Base-by-base conservation (phyloP, 1,140 invertebrate species). In the Orius insidiosus region DNA sequence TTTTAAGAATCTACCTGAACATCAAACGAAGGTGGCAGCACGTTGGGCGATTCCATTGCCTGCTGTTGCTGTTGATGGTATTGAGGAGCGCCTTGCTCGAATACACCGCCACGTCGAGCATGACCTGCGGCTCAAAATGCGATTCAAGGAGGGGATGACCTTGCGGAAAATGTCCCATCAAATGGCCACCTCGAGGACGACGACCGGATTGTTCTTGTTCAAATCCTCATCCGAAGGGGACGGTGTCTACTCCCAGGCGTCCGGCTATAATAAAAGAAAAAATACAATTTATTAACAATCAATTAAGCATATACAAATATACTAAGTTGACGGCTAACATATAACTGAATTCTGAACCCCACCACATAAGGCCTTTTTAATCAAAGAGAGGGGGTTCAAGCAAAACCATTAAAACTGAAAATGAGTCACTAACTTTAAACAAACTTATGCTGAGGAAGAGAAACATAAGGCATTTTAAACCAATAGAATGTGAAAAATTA, bases 201-300 rank as follows among this genome's bases (percentile, higher is more conserved):
- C 46, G 9, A 53, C 65, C 31, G 65, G 52, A 24, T 68, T 69
- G 52, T 68, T 72, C 57, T 75, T 76, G 45, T 69, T 72, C 35
- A 75, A 64, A 51, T 85, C 82, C 55, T 89, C 86, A 59, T 88
- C 84, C 7, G 83, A 83, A 3, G 86, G 86, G 6, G 86, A 89
- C 14, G 84, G 85, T 92, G 86, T 56, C 84, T 72, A 54, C 86
- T 90, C n/a, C 85, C 83, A 4, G 80, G 81, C 49, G 81, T 85
- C 47, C 84, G 80, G 59, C 81, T 85, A 63, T 8, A 72, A 69
- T 1, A 42, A 30, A 48, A 50, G n/a, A 30, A 3, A 24, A 24
- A 24, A 24, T 24, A 24, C n/a, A n/a, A n/a, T n/a, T 24, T 24
- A 24, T 24, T 24, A 7, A 24, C 24, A 24, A n/a, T n/a, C n/a